Percentiles rank a stretch among this genome's conserved stretches.
phyloP scores from a whole-genome alignment of 1,140 invertebrate species.

The Drosophila insularis region DNA sequence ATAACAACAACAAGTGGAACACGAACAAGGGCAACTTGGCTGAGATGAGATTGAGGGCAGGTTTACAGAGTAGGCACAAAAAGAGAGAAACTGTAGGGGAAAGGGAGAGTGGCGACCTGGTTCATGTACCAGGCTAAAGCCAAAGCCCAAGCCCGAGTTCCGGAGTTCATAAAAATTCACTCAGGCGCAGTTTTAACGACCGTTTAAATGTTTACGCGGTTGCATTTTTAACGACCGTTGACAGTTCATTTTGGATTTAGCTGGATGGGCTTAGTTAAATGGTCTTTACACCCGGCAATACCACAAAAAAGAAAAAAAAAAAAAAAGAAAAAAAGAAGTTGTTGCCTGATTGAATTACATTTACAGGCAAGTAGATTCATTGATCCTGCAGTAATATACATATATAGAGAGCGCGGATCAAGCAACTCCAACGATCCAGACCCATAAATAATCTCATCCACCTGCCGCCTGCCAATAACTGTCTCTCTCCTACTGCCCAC shows the following conservation, averaged over 20 bases:
- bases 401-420: not conserved
- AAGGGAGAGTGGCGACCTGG: not conserved
- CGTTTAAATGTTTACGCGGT: constrained; percentile 73
- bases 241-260: constrained; percentile 70
- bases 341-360: constrained; percentile 6
- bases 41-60: constrained; percentile 7
- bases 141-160: constrained; percentile 7
- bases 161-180: constrained; percentile 70
- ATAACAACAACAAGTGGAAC: constrained; percentile 16
- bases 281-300: constrained; percentile 16
- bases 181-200: constrained; percentile 71
- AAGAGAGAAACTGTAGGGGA: not conserved
- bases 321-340: not conserved
- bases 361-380: not conserved
- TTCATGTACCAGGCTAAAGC: not conserved
- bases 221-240: constrained; percentile 74
- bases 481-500: not conserved
- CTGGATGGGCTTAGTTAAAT: constrained; percentile 59
- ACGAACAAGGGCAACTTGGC: constrained; percentile 3
- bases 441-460: constrained; percentile 8
- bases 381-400: not conserved
- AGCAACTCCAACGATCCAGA: not conserved
- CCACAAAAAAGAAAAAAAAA: not conserved
- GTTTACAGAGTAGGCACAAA: constrained; percentile 4
- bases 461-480: not conserved